Evolutionary conservation across 2,888 invertebrate species (phyloP).

Genomic region (Ryuthela nishihirai): DNA sequence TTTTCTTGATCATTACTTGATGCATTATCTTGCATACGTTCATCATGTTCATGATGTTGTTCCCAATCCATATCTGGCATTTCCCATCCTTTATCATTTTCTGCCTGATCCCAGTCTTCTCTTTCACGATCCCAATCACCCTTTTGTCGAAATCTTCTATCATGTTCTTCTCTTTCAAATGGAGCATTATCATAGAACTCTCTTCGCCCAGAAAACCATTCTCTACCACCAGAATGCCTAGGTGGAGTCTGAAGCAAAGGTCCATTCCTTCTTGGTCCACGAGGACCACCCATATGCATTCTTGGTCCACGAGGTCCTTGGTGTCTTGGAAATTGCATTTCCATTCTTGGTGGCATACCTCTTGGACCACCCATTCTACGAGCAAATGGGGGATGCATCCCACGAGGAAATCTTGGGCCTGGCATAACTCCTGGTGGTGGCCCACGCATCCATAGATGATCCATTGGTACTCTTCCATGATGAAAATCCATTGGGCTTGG

Average conservation of each 20-base stretch:
- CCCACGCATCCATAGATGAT: conserved; percentile 17
- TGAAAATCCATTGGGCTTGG: no score
- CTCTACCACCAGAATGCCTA: conserved; percentile 17
- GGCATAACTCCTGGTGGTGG: conserved; percentile 14
- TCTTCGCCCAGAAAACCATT: conserved; percentile 18
- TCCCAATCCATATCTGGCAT: no score
- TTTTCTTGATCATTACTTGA: no score
- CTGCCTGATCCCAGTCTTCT: conserved; percentile 4
- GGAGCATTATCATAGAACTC: conserved; percentile 14
- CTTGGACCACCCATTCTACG: conserved; percentile 23
- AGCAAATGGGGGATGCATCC: conserved; percentile 7
- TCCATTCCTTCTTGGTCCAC: neutral
- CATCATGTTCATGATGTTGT: no score
- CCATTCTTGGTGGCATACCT: conserved; percentile 26
- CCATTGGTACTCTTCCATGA: conserved; percentile 19
- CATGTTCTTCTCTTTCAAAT: conserved; percentile 12
- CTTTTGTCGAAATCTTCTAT: neutral
- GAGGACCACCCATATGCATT: conserved; percentile 8
- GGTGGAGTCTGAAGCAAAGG: conserved; percentile 1
- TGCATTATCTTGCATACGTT: no score
- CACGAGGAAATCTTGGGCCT: conserved; percentile 12
- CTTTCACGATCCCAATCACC: conserved; percentile 14
- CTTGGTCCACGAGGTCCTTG: conserved; percentile 13
- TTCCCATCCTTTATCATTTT: neutral
- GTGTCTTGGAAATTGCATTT: conserved; percentile 11